Base-by-base conservation (phyloP, 1,140 invertebrate genomes). In the Diabrotica undecimpunctata region DNA sequence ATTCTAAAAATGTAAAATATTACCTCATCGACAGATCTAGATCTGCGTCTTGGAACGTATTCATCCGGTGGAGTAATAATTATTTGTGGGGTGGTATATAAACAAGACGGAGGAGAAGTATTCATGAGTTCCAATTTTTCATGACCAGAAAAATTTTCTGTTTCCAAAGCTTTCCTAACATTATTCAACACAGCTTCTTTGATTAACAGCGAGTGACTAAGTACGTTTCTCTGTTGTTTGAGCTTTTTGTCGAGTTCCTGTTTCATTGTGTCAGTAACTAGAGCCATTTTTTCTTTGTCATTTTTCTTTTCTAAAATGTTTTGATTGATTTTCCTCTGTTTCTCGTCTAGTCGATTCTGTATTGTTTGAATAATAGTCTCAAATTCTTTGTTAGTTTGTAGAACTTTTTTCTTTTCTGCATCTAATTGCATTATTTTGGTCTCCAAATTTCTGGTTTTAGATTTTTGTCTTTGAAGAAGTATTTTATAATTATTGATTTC, bases 271-370 rank as follows among this genome's bases (percentile, higher is more conserved):
- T 87, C 88, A 7, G 90, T 85, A 72, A 90, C 89, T 11, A 84
- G 79, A 41, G 86, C 86, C 66, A 86, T 88, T 72, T 87, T 89
- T 66, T 88, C 83, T 75, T 92, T 91, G 38, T 86, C 86, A 69
- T 87, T 88, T 74, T 91, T 88, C 70, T 88, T 90, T 64, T 93
- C 90, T 37, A 91, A 80, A 14, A 87, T 83, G 62, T 88, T 85
- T 76, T 91, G 88, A 67, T 84, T 89, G 0, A 93, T 75, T 59
- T 84, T 81, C 66, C 86, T 78, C 62, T 91, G 87, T 73, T 90
- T 88, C 67, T 90, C 88, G 72, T 83, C 84, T 7, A 91, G 66
- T 67, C 70, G 81, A 71, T 52, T 74, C 67, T 61, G 75, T 65
- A 58, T 75, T 53, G 55, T 78, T 69, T 64, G 74, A 63, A 63